Percentiles rank a stretch among this genome's conserved stretches.
Evolutionary conservation across 2,888 invertebrate genomes (phyloP).

Genomic region (Plebejus argus): DNA sequence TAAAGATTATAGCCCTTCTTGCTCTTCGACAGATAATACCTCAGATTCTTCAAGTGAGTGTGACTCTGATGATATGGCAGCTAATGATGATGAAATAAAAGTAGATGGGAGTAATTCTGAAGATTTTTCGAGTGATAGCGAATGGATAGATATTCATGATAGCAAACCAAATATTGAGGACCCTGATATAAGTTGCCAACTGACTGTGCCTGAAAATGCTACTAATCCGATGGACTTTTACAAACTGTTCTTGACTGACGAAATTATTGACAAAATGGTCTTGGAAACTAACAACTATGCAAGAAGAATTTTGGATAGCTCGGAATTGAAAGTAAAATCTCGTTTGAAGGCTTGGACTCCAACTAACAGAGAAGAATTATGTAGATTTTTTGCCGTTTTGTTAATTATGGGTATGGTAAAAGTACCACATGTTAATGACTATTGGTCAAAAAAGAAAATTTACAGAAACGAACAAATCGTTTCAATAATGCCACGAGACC

Average conservation of each 20-base stretch:
- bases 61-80: constrained; percentile 4
- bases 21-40: constrained; percentile 12
- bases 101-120: not conserved
- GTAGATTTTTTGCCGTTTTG: constrained; percentile 33
- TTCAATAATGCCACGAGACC: constrained; percentile 36
- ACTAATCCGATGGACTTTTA: not conserved
- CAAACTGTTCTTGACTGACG: constrained; percentile 36
- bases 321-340: constrained; percentile 32
- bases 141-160: constrained; percentile 8
- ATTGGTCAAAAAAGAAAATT: constrained; percentile 37
- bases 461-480: constrained; percentile 37
- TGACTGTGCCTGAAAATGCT: constrained; percentile 1
- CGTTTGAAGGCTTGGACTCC: constrained; percentile 36
- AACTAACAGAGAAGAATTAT: constrained; percentile 39
- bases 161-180: not conserved
- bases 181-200: constrained; percentile 1
- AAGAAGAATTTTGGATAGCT: constrained; percentile 5
- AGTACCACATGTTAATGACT: constrained; percentile 34
- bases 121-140: constrained; percentile 5
- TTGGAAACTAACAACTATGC: constrained; percentile 41
- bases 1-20: constrained; percentile 10
- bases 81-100: not conserved
- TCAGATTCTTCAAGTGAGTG: constrained; percentile 12
- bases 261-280: constrained; percentile 41
- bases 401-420: constrained; percentile 37